phyloP scores from a whole-genome alignment of 30 jellyfish, hydroid and myxozoan genomes.

The Morbakka virulenta region DNA sequence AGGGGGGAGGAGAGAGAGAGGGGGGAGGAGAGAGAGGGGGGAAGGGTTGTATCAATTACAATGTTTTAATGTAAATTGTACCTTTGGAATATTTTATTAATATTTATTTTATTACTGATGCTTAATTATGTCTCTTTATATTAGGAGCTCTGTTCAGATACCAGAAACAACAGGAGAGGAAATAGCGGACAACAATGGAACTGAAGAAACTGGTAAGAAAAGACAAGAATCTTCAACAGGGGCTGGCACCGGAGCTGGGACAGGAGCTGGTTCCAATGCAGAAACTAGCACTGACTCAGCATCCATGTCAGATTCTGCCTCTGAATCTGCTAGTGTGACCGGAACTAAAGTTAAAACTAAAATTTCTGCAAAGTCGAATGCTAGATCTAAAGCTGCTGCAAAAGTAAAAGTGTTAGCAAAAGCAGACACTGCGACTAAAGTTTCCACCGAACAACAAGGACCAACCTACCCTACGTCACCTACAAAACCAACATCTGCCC shows the following conservation, averaged over 20 bases:
- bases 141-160: no score
- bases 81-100: no score
- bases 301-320: slow-evolving; percentile 57
- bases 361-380: slow-evolving; percentile 94
- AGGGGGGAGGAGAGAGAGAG: no score
- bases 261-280: slow-evolving; percentile 74
- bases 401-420: slow-evolving; percentile 88
- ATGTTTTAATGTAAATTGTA: no score
- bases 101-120: no score
- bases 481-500: slow-evolving; percentile 61
- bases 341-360: slow-evolving; percentile 84
- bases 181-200: not conserved
- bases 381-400: slow-evolving; percentile 99
- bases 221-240: slow-evolving; percentile 44
- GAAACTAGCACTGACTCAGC: slow-evolving; percentile 76
- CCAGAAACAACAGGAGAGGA: no score
- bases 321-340: slow-evolving; percentile 94
- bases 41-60: no score
- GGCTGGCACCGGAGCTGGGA: slow-evolving; percentile 48
- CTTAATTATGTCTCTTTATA: no score
- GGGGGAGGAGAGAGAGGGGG: no score
- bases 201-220: slow-evolving; percentile 86
- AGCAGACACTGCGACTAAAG: slow-evolving; percentile 89
- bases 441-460: slow-evolving; percentile 72
- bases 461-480: slow-evolving; percentile 73